A percentile compares a stretch with the other conserved stretches of the same genome.
Evolutionary conservation across 2,113 vertebrate species (phyloP).

Genomic region (Oxygymnocypris stewartii): DNA sequence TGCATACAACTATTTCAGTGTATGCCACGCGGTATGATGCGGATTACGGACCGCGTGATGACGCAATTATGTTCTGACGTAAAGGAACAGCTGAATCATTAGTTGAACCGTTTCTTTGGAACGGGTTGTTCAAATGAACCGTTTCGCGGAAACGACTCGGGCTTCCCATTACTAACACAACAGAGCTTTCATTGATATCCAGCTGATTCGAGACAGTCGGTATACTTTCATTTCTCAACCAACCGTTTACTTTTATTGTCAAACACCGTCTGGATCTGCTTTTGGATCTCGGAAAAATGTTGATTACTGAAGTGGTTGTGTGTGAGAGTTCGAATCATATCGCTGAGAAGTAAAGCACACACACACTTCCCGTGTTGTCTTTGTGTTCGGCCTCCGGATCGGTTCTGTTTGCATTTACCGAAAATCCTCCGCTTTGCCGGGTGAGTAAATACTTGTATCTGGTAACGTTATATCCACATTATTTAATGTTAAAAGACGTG

Average conservation of each 20-base stretch:
- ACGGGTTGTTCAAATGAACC: conserved; percentile 5
- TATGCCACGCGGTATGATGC: neutral
- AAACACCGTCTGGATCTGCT: neutral
- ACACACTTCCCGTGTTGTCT: no score
- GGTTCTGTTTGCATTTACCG: neutral
- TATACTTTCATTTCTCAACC: neutral
- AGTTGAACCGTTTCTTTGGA: neutral
- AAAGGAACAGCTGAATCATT: conserved; percentile 8
- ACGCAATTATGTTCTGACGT: conserved; percentile 3
- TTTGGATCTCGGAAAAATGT: neutral
- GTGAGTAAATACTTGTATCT: conserved; percentile 7
- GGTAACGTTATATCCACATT: neutral
- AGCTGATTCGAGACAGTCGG: no score
- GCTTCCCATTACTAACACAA: neutral
- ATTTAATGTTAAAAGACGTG: neutral
- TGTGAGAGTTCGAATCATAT: conserved; percentile 17
- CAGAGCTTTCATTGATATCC: neutral
- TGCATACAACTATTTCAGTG: neutral
- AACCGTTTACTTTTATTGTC: neutral
- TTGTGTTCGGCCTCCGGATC: conserved; percentile 39
- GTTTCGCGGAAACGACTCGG: conserved; percentile 11
- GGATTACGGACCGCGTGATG: neutral
- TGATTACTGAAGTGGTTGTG: neutral
- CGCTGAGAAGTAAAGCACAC: conserved; percentile 16
- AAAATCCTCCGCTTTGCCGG: neutral